A percentile compares a stretch with the other conserved stretches of the same genome.
These are phyloP conservation scores for Phymastichus coffea DNA, from an alignment of 1,140 invertebrate species.

Conservation along the genomic window DNA sequence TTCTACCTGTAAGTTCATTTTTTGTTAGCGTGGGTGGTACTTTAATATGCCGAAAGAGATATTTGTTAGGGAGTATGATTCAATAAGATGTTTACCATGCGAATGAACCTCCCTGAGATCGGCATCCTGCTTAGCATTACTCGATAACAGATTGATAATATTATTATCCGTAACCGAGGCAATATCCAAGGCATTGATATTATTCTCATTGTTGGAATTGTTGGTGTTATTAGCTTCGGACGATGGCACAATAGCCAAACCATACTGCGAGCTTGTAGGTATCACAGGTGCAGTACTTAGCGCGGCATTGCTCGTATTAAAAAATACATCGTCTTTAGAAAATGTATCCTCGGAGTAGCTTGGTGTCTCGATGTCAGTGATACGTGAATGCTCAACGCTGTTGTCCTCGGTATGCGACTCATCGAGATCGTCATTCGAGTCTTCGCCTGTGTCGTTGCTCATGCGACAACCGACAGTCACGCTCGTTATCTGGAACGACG, in stretches of 20 bases:
- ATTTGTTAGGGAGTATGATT: no score
- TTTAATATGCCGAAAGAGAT: no score
- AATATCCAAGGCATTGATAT: constrained; percentile 63
- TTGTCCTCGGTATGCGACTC: constrained; percentile 87
- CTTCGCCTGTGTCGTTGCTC: constrained; percentile 84
- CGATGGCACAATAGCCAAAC: constrained; percentile 73
- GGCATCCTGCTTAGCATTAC: constrained; percentile 60
- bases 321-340: constrained; percentile 79
- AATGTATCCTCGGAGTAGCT: constrained; percentile 83
- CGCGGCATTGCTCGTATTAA: constrained; percentile 72
- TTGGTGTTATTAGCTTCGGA: constrained; percentile 59
- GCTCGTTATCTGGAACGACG: constrained; percentile 91
- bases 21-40: no score
- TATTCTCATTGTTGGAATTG: constrained; percentile 63
- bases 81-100: no score
- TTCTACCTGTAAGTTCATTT: constrained; percentile 57
- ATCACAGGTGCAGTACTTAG: constrained; percentile 78
- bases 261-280: constrained; percentile 80
- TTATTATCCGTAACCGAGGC: constrained; percentile 55
- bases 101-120: constrained; percentile 72
- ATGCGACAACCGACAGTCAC: constrained; percentile 77
- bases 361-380: constrained; percentile 81
- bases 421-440: constrained; percentile 90
- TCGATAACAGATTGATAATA: constrained; percentile 55
- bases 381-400: constrained; percentile 71